Evolutionary conservation across 2,797 vertebrate species (phyloP).

Genomic region (Peromyscus eremicus): DNA sequence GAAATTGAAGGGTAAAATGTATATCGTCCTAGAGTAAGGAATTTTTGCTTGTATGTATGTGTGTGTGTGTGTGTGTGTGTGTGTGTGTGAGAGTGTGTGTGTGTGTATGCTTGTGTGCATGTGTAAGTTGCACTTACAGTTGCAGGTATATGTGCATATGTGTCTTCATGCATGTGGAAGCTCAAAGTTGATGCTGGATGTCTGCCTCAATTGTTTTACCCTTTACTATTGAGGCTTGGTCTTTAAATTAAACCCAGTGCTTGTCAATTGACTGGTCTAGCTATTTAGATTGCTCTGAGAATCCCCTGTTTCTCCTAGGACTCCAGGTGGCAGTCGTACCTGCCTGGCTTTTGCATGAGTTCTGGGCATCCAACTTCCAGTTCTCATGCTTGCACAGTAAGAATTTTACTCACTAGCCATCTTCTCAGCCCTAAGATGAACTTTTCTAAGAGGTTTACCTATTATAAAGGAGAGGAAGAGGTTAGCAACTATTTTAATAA

Average conservation of each 20-base stretch:
- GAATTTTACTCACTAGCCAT: not conserved
- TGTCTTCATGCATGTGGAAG: not conserved
- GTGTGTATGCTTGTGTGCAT: not conserved
- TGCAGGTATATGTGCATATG: not conserved
- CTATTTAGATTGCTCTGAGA: not conserved
- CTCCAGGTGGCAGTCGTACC: not conserved
- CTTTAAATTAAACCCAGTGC: not conserved
- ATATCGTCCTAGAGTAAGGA: not conserved
- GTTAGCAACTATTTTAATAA: not conserved
- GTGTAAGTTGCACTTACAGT: not conserved
- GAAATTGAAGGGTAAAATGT: not conserved
- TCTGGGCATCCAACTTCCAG: not conserved
- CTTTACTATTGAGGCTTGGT: not conserved
- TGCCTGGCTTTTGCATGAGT: not conserved
- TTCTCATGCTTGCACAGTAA: not conserved
- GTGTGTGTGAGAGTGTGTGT: not conserved
- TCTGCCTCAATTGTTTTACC: not conserved
- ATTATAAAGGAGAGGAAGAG: not conserved
- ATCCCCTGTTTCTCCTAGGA: not conserved
- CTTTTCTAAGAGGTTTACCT: not conserved
- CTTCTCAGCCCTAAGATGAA: not conserved
- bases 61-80: not conserved
- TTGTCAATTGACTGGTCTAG: not conserved
- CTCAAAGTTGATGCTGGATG: not conserved
- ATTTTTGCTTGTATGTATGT: not conserved